Evolutionary conservation across 2,113 vertebrate genomes (phyloP).

Genomic region (Bufo bufo): DNA sequence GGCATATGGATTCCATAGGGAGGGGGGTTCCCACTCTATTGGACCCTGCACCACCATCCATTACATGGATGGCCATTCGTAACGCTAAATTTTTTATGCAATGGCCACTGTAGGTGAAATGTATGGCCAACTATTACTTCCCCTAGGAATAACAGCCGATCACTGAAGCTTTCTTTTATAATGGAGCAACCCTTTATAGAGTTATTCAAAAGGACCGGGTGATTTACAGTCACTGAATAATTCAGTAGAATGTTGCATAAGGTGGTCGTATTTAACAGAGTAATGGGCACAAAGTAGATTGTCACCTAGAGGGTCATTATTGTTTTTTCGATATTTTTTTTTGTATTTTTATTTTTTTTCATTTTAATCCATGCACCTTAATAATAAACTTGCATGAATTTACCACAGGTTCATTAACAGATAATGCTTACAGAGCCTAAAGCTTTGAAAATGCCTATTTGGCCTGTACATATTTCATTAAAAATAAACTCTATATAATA

Average conservation of each 20-base stretch:
- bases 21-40: background rate
- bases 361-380: conserved; percentile 73
- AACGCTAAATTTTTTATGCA: background rate
- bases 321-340: conserved; percentile 58
- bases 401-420: conserved; percentile 81
- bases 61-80: background rate
- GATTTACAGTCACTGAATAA: conserved; percentile 16
- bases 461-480: conserved; percentile 90
- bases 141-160: background rate
- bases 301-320: conserved; percentile 77
- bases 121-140: background rate
- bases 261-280: conserved; percentile 79
- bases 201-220: background rate
- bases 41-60: background rate
- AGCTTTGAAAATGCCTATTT: conserved; percentile 87
- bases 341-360: no score
- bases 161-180: background rate
- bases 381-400: conserved; percentile 79
- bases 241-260: conserved; percentile 71
- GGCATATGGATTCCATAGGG: background rate
- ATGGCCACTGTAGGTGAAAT: background rate
- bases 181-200: background rate
- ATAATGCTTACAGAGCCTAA: conserved; percentile 83
- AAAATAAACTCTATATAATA: conserved; percentile 93
- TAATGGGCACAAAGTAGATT: conserved; percentile 81